Evolutionary conservation across 1,140 invertebrate genomes (phyloP).

Genomic region (Oncopeltus fasciatus): DNA sequence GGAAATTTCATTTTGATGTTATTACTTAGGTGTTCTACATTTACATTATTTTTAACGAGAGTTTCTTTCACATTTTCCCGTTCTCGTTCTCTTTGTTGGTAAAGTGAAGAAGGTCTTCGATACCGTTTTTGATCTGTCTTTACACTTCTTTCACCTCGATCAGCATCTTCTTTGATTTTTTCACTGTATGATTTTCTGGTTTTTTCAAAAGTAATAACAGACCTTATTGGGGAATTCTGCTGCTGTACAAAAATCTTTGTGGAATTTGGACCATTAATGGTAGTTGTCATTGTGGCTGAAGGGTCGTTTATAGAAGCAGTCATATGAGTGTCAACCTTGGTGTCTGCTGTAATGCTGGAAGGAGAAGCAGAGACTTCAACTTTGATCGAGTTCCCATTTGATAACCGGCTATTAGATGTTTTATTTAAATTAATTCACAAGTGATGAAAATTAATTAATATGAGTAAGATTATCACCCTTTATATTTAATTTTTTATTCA

Average conservation of each 20-base stretch:
- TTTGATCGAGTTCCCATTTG: constrained; percentile 51
- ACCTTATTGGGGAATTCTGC: constrained; percentile 59
- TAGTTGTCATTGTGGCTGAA: constrained; percentile 43
- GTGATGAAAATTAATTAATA: too few relatives aligned
- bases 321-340: constrained; percentile 14
- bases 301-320: constrained; percentile 18
- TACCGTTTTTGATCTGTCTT: constrained; percentile 32
- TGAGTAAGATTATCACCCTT: too few relatives aligned
- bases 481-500: too few relatives aligned
- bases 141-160: constrained; percentile 23
- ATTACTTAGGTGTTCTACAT: constrained; percentile 19
- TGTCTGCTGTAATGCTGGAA: constrained; percentile 23
- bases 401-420: too few relatives aligned
- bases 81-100: constrained; percentile 31
- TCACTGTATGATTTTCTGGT: constrained; percentile 30
- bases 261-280: constrained; percentile 54
- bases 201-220: constrained; percentile 71
- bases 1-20: constrained; percentile 26
- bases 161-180: constrained; percentile 4
- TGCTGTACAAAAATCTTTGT: constrained; percentile 69
- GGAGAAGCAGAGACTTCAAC: constrained; percentile 58
- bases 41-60: constrained; percentile 25
- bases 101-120: constrained; percentile 33
- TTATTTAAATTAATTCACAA: too few relatives aligned
- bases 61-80: constrained; percentile 30